phyloP scores from a whole-genome alignment of 2,113 vertebrate species.

The Sapayoa aenigma region DNA sequence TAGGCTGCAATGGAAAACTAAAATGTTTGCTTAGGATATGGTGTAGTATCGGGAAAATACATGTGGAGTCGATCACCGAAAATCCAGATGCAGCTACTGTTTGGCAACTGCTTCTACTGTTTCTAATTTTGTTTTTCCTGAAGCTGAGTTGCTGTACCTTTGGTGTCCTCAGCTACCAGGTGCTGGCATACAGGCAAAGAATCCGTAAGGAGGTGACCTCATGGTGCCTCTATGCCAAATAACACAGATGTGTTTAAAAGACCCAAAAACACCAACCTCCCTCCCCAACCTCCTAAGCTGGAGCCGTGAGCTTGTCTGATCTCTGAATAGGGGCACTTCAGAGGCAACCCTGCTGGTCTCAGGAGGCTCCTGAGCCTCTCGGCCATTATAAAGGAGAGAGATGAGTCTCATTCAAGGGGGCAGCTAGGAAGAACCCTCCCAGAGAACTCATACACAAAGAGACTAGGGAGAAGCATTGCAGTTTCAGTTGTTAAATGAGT shows the following conservation, averaged over 20 bases:
- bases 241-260: not conserved
- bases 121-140: slow-evolving; percentile 43
- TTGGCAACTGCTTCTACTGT: slow-evolving; percentile 50
- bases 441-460: not conserved
- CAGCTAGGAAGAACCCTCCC: not conserved
- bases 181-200: not conserved
- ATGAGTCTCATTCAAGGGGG: not conserved
- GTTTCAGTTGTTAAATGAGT: not conserved
- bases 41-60: slow-evolving; percentile 29
- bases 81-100: slow-evolving; percentile 67
- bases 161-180: not conserved
- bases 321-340: not conserved
- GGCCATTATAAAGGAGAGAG: not conserved
- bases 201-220: not conserved
- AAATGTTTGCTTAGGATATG: not conserved
- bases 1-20: not conserved
- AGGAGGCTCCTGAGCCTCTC: not conserved
- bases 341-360: not conserved
- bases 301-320: not conserved
- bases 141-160: not conserved
- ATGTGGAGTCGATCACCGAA: slow-evolving; percentile 55
- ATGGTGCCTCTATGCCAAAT: not conserved
- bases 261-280: not conserved
- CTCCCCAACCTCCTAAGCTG: not conserved
- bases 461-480: not conserved